These are phyloP conservation scores for Sebastes melanostomus DNA, from an alignment of 2,797 vertebrate genomes.

Conservation along the genomic window DNA sequence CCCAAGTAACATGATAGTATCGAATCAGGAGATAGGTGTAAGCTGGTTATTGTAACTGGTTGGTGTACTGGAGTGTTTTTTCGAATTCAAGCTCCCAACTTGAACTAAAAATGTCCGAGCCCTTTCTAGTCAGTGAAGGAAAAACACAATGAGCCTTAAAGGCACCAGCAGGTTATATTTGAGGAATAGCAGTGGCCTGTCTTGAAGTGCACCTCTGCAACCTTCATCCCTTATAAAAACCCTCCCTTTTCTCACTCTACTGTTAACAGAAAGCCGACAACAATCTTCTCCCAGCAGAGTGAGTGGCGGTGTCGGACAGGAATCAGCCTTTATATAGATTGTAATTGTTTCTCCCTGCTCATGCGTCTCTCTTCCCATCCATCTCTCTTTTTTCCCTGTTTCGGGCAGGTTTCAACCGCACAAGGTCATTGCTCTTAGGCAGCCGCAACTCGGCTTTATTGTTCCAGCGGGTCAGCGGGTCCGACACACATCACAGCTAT, in stretches of 20 bases:
- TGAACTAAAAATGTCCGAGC: not conserved
- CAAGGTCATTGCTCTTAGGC: constrained; percentile 85
- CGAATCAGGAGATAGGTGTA: not conserved
- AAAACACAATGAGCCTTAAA: constrained; percentile 12
- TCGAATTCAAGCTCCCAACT: not conserved
- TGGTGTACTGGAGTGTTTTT: not conserved
- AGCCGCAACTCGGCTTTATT: constrained; percentile 79
- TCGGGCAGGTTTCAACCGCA: constrained; percentile 74
- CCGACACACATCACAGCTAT: constrained; percentile 84
- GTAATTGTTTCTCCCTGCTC: constrained; percentile 82
- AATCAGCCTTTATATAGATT: constrained; percentile 83
- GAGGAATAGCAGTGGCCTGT: constrained; percentile 16
- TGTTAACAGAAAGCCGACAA: constrained; percentile 71
- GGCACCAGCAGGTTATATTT: constrained; percentile 2
- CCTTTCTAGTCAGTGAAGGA: not conserved
- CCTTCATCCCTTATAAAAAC: constrained; percentile 64
- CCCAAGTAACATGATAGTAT: not conserved
- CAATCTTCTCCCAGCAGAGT: constrained; percentile 72
- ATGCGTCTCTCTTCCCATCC: constrained; percentile 75
- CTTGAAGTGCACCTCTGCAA: constrained; percentile 50
- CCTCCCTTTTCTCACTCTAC: constrained; percentile 48
- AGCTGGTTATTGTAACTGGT: not conserved
- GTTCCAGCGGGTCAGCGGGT: constrained; percentile 82
- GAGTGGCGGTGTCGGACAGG: constrained; percentile 74
- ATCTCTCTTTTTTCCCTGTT: constrained; percentile 70